Conservation (phyloP, 2,888 invertebrate genomes). For the Deroplatys truncata region DNA sequence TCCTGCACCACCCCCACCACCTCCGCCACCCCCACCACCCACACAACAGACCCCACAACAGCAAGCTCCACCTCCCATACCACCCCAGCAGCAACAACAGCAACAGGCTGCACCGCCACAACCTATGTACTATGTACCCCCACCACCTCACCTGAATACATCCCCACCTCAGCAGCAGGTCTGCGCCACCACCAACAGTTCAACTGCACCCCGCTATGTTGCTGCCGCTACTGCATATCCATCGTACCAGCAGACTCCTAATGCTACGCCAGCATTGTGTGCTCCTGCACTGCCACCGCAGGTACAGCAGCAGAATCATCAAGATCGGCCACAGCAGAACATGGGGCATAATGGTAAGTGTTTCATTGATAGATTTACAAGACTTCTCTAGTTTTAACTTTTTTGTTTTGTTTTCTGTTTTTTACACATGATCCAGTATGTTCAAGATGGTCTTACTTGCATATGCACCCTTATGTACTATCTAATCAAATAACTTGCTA, state of each 20-base stretch:
- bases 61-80: not conserved
- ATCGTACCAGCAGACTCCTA: slow-evolving; percentile 7
- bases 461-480: too few species aligned
- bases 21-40: not conserved
- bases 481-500: too few species aligned
- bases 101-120: not conserved
- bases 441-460: too few species aligned
- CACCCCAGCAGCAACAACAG: not conserved
- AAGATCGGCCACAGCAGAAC: slow-evolving; percentile 8
- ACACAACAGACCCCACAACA: not conserved
- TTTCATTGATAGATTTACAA: not conserved
- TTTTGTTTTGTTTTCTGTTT: not conserved
- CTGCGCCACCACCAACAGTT: not conserved
- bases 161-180: slow-evolving; percentile 11
- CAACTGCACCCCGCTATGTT: slow-evolving; percentile 11
- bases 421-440: not conserved
- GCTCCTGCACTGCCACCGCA: not conserved
- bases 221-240: not conserved
- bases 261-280: not conserved
- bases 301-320: slow-evolving; percentile 4
- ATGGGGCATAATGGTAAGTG: slow-evolving; percentile 5
- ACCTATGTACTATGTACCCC: slow-evolving; percentile 17
- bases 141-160: slow-evolving; percentile 4
- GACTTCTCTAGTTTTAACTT: not conserved
- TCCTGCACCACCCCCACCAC: not conserved